phyloP scores from a whole-genome alignment of 2,888 invertebrate species.

The Dolichomitus sp. region DNA sequence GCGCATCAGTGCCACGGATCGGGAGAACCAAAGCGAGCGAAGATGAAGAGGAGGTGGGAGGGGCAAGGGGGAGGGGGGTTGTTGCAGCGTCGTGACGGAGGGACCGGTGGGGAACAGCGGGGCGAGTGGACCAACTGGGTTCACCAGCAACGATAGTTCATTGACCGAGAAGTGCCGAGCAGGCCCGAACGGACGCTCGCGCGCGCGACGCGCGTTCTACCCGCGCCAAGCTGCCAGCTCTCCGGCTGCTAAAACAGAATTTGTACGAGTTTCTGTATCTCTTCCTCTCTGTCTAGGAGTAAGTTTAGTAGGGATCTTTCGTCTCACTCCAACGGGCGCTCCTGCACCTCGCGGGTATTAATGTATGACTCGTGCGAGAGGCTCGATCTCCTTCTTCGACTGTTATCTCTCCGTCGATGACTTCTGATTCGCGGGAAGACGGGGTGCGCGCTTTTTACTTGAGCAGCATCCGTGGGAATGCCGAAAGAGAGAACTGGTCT shows the following conservation, averaged over 20 bases:
- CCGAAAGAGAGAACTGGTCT: slow-evolving; percentile 20
- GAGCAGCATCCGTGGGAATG: slow-evolving; percentile 52
- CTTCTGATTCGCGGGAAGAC: slow-evolving; percentile 26
- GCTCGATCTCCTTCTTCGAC: slow-evolving; percentile 3
- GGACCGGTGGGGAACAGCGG: slow-evolving; percentile 69
- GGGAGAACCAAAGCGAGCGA: slow-evolving; percentile 28
- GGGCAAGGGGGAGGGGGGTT: slow-evolving; percentile 36
- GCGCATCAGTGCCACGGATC: slow-evolving; percentile 26
- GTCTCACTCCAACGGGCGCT: background rate
- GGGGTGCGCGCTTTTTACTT: slow-evolving; percentile 50
- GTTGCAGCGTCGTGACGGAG: slow-evolving; percentile 39
- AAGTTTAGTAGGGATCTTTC: background rate
- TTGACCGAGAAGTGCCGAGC: slow-evolving; percentile 84
- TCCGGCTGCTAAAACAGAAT: slow-evolving; percentile 58
- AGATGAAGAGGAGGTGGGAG: slow-evolving; percentile 17
- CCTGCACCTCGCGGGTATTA: background rate
- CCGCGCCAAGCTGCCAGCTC: slow-evolving; percentile 31
- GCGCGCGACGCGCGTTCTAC: slow-evolving; percentile 61
- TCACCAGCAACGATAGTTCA: slow-evolving; percentile 85
- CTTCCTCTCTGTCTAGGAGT: background rate
- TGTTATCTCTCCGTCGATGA: slow-evolving; percentile 11
- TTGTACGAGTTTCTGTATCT: slow-evolving; percentile 27
- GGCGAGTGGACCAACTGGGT: slow-evolving; percentile 86
- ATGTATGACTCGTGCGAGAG: slow-evolving; percentile 8
- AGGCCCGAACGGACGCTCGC: slow-evolving; percentile 75